These are phyloP conservation scores for Acipenser oxyrinchus DNA, from an alignment of 2,797 vertebrate species.

Conservation along the genomic window DNA sequence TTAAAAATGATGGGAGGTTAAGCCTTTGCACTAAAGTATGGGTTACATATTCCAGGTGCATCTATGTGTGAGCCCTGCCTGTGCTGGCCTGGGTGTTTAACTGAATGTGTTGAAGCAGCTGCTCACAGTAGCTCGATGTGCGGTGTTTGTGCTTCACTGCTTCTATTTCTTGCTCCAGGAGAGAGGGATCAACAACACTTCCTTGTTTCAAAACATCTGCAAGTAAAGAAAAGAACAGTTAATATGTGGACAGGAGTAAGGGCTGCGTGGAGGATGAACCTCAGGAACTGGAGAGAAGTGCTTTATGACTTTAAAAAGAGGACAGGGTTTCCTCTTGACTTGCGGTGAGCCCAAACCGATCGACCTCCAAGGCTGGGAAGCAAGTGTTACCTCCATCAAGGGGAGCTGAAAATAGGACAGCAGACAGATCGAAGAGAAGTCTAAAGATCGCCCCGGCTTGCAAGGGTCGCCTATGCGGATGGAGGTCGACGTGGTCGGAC, in stretches of 20 bases:
- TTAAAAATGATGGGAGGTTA: constrained; percentile 16
- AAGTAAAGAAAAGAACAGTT: not conserved
- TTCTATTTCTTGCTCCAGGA: constrained; percentile 66
- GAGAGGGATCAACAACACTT: constrained; percentile 55
- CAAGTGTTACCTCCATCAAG: not conserved
- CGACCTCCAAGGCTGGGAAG: not conserved
- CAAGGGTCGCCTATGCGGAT: too few species aligned
- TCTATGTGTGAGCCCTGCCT: not conserved
- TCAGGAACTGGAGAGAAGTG: too few species aligned
- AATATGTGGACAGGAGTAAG: not conserved
- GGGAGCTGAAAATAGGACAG: too few species aligned
- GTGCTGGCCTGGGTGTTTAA: constrained; percentile 21
- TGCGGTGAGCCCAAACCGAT: not conserved
- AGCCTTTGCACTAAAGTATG: too few species aligned
- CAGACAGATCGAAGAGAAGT: too few species aligned
- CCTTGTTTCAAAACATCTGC: constrained; percentile 78
- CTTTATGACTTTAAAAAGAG: not conserved
- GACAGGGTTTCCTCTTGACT: not conserved
- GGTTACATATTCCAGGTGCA: constrained; percentile 6
- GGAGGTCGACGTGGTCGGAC: too few species aligned
- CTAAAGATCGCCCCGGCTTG: too few species aligned
- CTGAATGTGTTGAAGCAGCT: constrained; percentile 69
- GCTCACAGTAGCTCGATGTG: constrained; percentile 60
- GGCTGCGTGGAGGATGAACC: too few species aligned
- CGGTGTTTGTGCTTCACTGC: constrained; percentile 70